Evolutionary conservation across 2,113 vertebrate genomes (phyloP).

Genomic region (Urocynchramus pylzowi): DNA sequence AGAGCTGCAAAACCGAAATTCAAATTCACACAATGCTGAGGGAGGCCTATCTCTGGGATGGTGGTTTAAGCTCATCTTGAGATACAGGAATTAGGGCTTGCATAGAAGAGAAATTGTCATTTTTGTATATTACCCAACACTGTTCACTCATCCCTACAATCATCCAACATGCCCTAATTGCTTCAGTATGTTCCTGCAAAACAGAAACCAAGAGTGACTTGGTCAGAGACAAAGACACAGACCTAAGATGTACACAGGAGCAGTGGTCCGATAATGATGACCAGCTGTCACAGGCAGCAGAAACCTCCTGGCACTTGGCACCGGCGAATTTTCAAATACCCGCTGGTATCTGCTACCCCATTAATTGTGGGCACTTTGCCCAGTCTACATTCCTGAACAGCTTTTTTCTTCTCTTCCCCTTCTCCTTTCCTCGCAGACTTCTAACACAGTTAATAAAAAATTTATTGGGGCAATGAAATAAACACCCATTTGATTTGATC

Average conservation of each 20-base stretch:
- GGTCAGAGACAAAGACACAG: conserved; percentile 55
- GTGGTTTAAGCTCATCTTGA: not conserved
- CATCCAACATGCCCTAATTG: conserved; percentile 24
- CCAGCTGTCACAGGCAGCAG: conserved; percentile 71
- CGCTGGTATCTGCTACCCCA: conserved; percentile 52
- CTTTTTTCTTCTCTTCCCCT: not conserved
- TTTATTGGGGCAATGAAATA: conserved; percentile 60
- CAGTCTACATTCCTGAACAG: conserved; percentile 55
- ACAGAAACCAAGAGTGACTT: conserved; percentile 30
- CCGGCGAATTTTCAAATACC: conserved; percentile 59
- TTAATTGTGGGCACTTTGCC: conserved; percentile 68
- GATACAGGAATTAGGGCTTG: not conserved
- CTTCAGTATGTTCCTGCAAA: conserved; percentile 51
- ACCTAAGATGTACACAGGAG: conserved; percentile 58
- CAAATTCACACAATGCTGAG: not conserved
- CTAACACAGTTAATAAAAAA: conserved; percentile 59
- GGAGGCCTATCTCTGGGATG: not conserved
- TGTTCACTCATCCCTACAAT: not conserved
- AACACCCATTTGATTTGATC: conserved; percentile 48
- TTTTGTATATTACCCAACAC: not conserved
- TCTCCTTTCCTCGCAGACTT: not conserved
- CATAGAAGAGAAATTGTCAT: not conserved
- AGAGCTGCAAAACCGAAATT: not conserved
- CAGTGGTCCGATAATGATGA: conserved; percentile 49
- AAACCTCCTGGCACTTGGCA: conserved; percentile 70